Evolutionary conservation across 2,888 invertebrate genomes (phyloP), one percentile per base, ranked within the genome.

Genomic region (Euproctis similis): DNA sequence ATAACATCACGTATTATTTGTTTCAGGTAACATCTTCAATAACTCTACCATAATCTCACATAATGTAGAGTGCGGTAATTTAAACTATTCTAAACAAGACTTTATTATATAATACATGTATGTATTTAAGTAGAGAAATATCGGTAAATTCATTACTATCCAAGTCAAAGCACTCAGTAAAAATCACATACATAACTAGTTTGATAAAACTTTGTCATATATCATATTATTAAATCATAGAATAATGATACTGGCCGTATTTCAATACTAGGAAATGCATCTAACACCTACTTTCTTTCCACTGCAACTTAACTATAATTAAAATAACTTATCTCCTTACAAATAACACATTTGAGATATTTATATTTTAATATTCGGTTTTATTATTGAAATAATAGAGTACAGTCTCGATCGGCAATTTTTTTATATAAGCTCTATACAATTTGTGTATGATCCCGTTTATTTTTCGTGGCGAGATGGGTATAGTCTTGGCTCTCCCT

Each of bases 251-350:
- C 46, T 72, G 77, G 60, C 76, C 78, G 73, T 72, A 57, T 65
- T 72, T 63, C 57, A 62, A 54, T 49, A 43, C 46, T 46, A 59
- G 68, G 71, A 76, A 77, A 77, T 69, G 77, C 73, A n/a, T n/a
- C n/a, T n/a, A n/a, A n/a, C n/a, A 61, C 74, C 77, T 74, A 80
- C 80, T 80, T 81, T 77, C 78, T 78, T 78, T 71, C 65, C 59
- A 63, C 65, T 71, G 71, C 76, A 76, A 62, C 72, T 71, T 12
- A 9, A 46, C 53, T 44, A 62, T 59, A 60, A 58, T 59, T 53
- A n/a, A n/a, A n/a, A 41, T 54, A 42, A 28, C 29, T 21, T 31
- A 11, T 10, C 18, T 29, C 25, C 34, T 30, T 32, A 33, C 41
- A 39, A 53, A 50, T 31, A 64, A 44, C 58, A 25, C 54, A 72